Percentiles rank a stretch among this genome's conserved stretches.
Conservation (phyloP, 2,113 vertebrate genomes). For the Osmerus eperlanus region DNA sequence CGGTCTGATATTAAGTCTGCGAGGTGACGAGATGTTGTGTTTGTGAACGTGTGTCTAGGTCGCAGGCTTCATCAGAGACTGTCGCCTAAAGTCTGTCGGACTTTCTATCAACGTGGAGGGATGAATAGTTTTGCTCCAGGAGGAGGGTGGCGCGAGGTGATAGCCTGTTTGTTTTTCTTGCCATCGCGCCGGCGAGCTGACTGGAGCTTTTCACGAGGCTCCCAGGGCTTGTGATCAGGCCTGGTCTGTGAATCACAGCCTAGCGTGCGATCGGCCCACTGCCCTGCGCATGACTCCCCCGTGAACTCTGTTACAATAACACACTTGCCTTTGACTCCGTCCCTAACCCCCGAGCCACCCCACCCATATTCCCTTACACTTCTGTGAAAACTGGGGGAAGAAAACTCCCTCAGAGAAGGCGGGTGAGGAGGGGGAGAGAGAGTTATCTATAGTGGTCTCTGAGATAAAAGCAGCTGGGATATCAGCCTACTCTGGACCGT, state of each 20-base stretch:
- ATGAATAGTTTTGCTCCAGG: neutral
- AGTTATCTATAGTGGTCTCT: slow-evolving; percentile 30
- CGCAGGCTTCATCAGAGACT: no score
- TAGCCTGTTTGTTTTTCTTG: slow-evolving; percentile 39
- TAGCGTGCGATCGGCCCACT: slow-evolving; percentile 70
- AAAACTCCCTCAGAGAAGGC: neutral
- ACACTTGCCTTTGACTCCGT: slow-evolving; percentile 61
- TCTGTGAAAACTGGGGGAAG: slow-evolving; percentile 43
- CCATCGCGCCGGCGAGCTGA: slow-evolving; percentile 27
- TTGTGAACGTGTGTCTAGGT: no score
- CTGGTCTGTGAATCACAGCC: slow-evolving; percentile 54
- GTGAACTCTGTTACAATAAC: slow-evolving; percentile 73
- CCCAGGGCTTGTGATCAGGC: slow-evolving; percentile 36
- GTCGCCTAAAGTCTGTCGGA: no score
- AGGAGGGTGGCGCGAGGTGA: slow-evolving; percentile 47
- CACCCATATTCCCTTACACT: slow-evolving; percentile 37
- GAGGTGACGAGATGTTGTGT: no score
- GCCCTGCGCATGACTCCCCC: slow-evolving; percentile 68
- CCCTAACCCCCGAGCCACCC: slow-evolving; percentile 36
- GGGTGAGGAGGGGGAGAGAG: neutral
- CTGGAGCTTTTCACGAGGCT: slow-evolving; percentile 40
- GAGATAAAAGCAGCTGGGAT: slow-evolving; percentile 53
- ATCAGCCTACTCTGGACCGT: slow-evolving; percentile 19
- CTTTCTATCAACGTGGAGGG: no score
- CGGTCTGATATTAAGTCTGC: no score